Base-by-base conservation (phyloP, 2,888 invertebrate genomes). In the Volucella bombylans region DNA sequence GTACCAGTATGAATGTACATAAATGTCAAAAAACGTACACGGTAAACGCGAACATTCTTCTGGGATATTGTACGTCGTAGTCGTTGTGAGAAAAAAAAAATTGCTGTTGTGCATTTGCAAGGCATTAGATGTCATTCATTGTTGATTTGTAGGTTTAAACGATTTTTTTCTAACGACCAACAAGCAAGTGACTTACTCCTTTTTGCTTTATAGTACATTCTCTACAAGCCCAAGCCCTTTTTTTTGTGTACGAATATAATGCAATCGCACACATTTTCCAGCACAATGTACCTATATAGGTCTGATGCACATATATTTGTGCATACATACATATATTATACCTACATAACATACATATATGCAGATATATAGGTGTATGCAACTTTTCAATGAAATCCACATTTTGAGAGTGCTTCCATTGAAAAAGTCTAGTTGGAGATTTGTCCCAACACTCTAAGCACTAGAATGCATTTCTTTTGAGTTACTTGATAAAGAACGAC, bases 401-500 rank as follows among this genome's bases (percentile, higher is more conserved):
- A 14, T 18, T 57, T 31, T 4, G 31, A 14, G 18, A 9, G 14
- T 15, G 45, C 55, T 45, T 10, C 10, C 50, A 64, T 47, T 57
- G 59, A 67, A 55, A 54, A 52, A 52, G 74, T 76, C 49, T 50
- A 23, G 39, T 59, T 69, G 50, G 23, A 45, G 15, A 54, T 38
- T 45, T 69, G 38, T 43, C 62, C 54, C 10, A 18, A 45, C 41
- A 61, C 52, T 67, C n/a, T 14, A 18, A 3, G 8, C 43, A 31
- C 45, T 55, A 4, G 2, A 18, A n/a, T 12, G 41, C 8, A 50
- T 41, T 69, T 49, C 18, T 41, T 23, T 43, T 38, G 65, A 61
- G 64, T 67, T 61, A 67, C 67, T 67, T 49, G 50, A 55, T 39
- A 55, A 72, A 14, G 49, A 45, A 72, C 47, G 62, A 55, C 52